phyloP scores from a whole-genome alignment of 2,113 vertebrate genomes.

The Turdus rufiventris region DNA sequence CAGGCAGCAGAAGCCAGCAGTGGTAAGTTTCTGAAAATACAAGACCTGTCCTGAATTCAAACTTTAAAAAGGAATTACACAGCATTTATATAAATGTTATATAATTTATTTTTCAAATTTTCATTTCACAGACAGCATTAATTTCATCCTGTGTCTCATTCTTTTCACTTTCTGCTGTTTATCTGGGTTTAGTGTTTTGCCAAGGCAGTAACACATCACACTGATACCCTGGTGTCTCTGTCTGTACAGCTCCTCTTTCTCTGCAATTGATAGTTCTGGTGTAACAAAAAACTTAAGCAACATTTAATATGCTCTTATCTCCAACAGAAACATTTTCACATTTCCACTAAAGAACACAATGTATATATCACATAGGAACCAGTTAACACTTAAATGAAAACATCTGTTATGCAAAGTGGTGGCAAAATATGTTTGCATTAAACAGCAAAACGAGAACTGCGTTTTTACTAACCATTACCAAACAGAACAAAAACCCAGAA shows the following conservation, averaged over 20 bases:
- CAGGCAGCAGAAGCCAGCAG: neutral
- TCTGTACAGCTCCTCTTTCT: neutral
- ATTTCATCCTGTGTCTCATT: neutral
- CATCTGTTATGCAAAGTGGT: neutral
- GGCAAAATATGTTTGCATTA: neutral
- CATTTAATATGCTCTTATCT: neutral
- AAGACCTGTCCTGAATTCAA: neutral
- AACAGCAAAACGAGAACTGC: neutral
- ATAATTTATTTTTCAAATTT: neutral
- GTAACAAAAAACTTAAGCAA: neutral
- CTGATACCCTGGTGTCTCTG: neutral
- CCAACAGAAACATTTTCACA: neutral
- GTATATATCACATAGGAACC: neutral
- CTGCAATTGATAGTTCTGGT: neutral
- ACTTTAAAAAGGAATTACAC: neutral
- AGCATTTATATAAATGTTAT: neutral
- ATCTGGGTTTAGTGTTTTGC: neutral
- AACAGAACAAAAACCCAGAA: neutral
- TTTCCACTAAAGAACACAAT: neutral
- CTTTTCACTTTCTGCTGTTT: neutral
- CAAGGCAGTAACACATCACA: neutral
- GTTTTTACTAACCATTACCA: neutral
- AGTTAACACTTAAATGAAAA: conserved; percentile 10
- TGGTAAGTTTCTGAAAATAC: neutral
- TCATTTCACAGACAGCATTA: neutral